Evolutionary conservation across 2,797 vertebrate genomes (phyloP), one percentile per base, ranked within the genome.

Genomic region (Hyperoplus immaculatus): DNA sequence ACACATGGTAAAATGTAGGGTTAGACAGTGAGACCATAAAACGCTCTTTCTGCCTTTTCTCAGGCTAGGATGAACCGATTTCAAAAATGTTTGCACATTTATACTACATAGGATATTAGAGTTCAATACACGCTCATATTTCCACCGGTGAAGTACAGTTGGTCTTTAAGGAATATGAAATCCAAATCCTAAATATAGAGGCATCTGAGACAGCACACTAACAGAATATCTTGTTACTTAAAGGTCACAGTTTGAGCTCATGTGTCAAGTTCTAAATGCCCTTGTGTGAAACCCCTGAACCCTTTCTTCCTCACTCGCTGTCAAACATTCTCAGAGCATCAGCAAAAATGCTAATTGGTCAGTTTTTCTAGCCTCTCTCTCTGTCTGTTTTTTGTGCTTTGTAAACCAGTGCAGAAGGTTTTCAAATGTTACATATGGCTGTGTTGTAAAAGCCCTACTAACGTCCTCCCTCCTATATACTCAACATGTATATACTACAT

Each of bases 321-420:
- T 88, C 88, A 86, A 67, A 80, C 46, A 13, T 38, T 69, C 50
- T 55, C 53, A 4, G 9, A 39, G 45, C 46, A 15, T 87, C 85
- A 91, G 87, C 82, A 80, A 76, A 29, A 84, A 90, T 88, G 88
- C 21, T 78, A 73, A 89, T 55, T 0, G 8, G 10, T 60, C 8
- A 0, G 2, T 72, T 69, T 69, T 78, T 55, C 9, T 3, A 5
- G 66, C 13, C 36, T 59, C 13, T 62, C 36, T 51, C 15, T 38
- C 15, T 16, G 49, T 13, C 39, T 29, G n/a, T 18, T 67, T 62
- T 53, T 53, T 5, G 50, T 55, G 55, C 51, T 72, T 62, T 72
- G 58, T 46, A 29, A 29, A 29, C 29, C 29, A 29, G 29, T 29
- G 29, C 29, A 29, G 29, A 29, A 29, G 29, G 29, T 29, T 29